Evolutionary conservation across 2,113 vertebrate species (phyloP).

Genomic region (Chaetops frenatus): DNA sequence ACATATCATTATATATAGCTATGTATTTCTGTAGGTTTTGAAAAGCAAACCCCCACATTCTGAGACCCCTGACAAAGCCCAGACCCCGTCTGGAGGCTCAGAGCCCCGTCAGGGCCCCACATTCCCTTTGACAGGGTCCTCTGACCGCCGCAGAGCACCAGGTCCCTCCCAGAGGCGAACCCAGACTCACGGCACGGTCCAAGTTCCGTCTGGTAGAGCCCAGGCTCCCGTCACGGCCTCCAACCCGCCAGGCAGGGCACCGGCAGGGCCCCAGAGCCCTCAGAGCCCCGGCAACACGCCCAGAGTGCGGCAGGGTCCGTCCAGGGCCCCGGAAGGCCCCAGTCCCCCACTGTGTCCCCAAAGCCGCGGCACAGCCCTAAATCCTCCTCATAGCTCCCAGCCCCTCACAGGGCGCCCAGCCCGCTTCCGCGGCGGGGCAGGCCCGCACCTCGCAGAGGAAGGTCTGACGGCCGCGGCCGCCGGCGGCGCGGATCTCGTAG

Average conservation of each 20-base stretch:
- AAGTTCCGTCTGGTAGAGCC: neutral
- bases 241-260: too few relatives aligned
- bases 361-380: neutral
- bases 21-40: neutral
- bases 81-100: neutral
- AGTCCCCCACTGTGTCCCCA: too few relatives aligned
- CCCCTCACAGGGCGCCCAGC: too few relatives aligned
- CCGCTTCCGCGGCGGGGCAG: neutral
- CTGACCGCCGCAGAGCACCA: neutral
- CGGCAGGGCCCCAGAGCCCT: neutral
- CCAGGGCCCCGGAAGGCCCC: too few relatives aligned
- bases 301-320: neutral
- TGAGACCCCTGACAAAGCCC: neutral
- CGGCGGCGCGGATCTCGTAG: constrained; percentile 87
- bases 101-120: neutral
- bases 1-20: fast-evolving
- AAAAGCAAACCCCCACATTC: neutral
- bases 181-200: neutral
- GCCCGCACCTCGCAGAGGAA: constrained; percentile 88
- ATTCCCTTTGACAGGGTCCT: neutral
- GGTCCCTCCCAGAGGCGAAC: too few relatives aligned
- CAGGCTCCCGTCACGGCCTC: neutral
- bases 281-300: neutral
- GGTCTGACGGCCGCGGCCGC: constrained; percentile 90
- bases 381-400: neutral